phyloP scores from a whole-genome alignment of 2,888 invertebrate genomes.

The Plagodis pulveraria region DNA sequence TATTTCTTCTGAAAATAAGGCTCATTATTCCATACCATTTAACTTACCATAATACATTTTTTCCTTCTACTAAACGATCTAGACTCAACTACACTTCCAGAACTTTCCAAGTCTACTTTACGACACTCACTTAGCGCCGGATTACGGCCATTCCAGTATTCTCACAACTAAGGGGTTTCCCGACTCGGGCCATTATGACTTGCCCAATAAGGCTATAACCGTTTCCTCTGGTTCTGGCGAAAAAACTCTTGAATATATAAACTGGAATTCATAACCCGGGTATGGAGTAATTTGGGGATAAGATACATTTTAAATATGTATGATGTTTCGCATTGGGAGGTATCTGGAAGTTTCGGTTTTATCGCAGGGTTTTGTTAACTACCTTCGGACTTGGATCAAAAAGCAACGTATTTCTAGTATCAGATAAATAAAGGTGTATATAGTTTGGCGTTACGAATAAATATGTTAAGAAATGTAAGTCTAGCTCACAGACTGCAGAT shows the following conservation, averaged over 20 bases:
- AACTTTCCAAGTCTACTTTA: slow-evolving; percentile 22
- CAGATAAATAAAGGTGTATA: too few species aligned
- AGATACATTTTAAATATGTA: slow-evolving; percentile 4
- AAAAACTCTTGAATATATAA: slow-evolving; percentile 27
- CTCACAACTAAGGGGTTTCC: slow-evolving; percentile 22
- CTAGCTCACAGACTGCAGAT: too few species aligned
- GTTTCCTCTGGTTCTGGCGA: slow-evolving; percentile 11
- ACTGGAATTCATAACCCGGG: slow-evolving; percentile 17
- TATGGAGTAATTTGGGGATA: slow-evolving; percentile 9
- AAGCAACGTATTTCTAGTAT: too few species aligned
- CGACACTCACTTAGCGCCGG: slow-evolving; percentile 24
- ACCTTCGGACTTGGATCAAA: too few species aligned
- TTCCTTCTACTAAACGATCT: slow-evolving; percentile 6
- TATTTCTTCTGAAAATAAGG: not conserved
- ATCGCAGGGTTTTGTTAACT: too few species aligned
- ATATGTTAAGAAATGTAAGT: too few species aligned
- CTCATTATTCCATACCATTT: not conserved
- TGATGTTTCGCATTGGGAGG: not conserved
- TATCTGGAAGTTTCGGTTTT: too few species aligned
- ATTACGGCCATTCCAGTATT: slow-evolving; percentile 26
- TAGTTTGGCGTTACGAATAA: too few species aligned
- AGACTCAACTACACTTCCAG: slow-evolving; percentile 10
- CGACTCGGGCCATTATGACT: slow-evolving; percentile 24
- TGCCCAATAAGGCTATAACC: slow-evolving; percentile 28
- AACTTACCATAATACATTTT: slow-evolving; percentile 1